These are phyloP conservation scores for Denticeps clupeoides DNA, from an alignment of 2,797 vertebrate genomes.

Conservation along the genomic window DNA sequence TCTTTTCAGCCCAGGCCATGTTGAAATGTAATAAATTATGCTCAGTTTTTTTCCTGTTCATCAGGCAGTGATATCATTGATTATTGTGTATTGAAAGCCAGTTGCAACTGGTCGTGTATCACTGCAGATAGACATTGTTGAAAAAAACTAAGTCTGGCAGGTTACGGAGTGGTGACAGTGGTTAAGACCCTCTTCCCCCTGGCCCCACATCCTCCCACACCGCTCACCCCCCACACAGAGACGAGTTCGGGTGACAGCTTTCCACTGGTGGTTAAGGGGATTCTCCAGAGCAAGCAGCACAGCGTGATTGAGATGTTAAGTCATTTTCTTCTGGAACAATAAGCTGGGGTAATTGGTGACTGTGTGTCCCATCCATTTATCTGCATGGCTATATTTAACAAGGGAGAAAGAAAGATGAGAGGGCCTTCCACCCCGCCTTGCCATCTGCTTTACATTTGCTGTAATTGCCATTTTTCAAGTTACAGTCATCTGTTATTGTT, in stretches of 20 bases:
- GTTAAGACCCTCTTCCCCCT: neutral
- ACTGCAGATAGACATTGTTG: too few relatives aligned
- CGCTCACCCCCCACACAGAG: neutral
- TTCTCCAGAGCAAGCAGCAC: conserved; percentile 12
- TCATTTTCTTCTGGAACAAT: conserved; percentile 73
- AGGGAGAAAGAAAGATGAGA: conserved; percentile 40
- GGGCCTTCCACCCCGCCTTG: conserved; percentile 17
- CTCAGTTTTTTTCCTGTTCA: neutral
- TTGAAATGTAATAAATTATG: neutral
- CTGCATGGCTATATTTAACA: conserved; percentile 69
- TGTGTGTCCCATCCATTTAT: conserved; percentile 77
- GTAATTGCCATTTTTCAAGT: conserved; percentile 80
- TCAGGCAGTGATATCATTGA: conserved; percentile 1
- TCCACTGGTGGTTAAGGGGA: conserved; percentile 20
- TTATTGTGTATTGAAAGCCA: neutral
- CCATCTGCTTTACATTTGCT: conserved; percentile 82
- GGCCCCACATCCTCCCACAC: neutral
- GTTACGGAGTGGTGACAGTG: conserved; percentile 7
- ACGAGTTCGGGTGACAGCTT: conserved; percentile 18
- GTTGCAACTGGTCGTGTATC: neutral
- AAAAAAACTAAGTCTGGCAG: too few relatives aligned
- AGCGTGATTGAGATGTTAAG: conserved; percentile 78
- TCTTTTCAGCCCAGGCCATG: neutral
- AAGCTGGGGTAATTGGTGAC: conserved; percentile 74
- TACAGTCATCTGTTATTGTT: conserved; percentile 86